Conservation (phyloP, 2,113 vertebrate species). For the Pseudopodoces humilis region DNA sequence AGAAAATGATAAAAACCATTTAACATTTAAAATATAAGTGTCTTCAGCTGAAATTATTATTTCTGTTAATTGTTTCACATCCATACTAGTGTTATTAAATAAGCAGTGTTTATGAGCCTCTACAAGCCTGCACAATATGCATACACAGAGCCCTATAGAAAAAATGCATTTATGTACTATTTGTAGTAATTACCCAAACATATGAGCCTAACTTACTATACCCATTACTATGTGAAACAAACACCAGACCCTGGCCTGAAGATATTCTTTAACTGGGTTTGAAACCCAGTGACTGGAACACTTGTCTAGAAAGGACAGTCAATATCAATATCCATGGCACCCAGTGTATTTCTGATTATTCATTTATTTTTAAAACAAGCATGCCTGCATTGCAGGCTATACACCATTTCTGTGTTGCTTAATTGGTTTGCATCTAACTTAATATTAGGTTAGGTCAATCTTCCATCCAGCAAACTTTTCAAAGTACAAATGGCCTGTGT, state of each 20-base stretch:
- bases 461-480: not conserved
- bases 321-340: not conserved
- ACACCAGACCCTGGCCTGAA: not conserved
- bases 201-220: not conserved
- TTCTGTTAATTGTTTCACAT: not conserved
- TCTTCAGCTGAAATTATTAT: not conserved
- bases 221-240: not conserved
- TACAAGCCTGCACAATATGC: not conserved
- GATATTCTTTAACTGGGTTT: not conserved
- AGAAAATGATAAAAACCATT: not conserved
- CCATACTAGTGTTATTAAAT: not conserved
- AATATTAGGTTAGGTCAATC: not conserved
- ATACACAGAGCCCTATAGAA: not conserved
- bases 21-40: not conserved
- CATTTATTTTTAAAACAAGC: not conserved
- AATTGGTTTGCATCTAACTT: not conserved
- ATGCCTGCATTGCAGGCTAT: not conserved
- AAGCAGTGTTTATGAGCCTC: not conserved
- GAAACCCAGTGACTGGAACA: not conserved
- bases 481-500: not conserved
- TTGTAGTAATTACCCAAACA: not conserved
- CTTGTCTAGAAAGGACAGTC: not conserved
- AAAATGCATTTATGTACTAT: not conserved
- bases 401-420: not conserved
- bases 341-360: not conserved